Conservation (phyloP, 2,888 invertebrate species). For the Campoplex capitator region DNA sequence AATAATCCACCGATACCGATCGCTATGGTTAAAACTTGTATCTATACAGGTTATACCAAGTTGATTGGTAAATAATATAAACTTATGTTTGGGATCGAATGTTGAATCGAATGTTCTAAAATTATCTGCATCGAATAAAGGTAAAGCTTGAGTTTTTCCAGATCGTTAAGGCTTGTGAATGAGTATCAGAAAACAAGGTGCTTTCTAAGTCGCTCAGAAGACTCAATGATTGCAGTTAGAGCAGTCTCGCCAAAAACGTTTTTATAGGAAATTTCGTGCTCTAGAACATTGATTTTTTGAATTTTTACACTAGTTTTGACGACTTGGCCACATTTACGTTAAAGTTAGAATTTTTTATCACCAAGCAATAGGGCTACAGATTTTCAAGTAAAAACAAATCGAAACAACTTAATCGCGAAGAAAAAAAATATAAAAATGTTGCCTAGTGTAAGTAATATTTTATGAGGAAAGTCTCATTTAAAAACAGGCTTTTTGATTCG, state of each 20-base stretch:
- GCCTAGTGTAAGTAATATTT: background rate
- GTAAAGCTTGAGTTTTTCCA: background rate
- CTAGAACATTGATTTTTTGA: background rate
- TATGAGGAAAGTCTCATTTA: background rate
- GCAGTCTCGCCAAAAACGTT: background rate
- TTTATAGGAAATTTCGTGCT: background rate
- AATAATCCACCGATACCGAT: background rate
- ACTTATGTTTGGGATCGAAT: background rate
- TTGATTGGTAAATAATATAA: background rate
- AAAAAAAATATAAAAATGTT: background rate
- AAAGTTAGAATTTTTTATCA: background rate
- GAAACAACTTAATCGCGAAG: background rate
- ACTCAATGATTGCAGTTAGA: background rate
- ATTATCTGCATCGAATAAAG: no score
- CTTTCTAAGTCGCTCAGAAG: background rate
- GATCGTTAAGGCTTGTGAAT: no score
- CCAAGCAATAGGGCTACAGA: background rate
- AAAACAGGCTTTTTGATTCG: background rate
- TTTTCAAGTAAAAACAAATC: background rate
- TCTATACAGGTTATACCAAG: background rate
- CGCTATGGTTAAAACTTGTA: constrained; percentile 15
- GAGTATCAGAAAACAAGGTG: no score
- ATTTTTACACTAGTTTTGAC: background rate
- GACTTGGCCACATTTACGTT: background rate
- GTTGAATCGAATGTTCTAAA: background rate